Evolutionary conservation across 1,140 invertebrate genomes (phyloP).

Genomic region (Ruditapes philippinarum): DNA sequence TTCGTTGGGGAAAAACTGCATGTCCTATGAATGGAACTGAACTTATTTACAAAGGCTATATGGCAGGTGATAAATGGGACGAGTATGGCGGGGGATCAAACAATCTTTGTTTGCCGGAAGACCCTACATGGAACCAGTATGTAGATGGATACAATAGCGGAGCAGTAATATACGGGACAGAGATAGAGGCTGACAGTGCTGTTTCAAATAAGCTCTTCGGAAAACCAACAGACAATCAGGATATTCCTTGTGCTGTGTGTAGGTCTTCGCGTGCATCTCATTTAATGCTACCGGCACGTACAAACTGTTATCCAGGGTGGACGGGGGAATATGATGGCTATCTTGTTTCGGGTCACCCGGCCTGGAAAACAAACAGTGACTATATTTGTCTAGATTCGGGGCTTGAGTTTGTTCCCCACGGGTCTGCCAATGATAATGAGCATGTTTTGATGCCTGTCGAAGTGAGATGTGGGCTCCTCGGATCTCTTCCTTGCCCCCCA

Average conservation of each 20-base stretch:
- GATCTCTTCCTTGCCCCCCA: conserved; percentile 69
- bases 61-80: conserved; percentile 30
- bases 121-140: conserved; percentile 34
- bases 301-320: conserved; percentile 65
- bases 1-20: conserved; percentile 8
- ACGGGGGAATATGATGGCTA: conserved; percentile 69
- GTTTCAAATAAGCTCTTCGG: neutral
- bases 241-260: conserved; percentile 70
- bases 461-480: conserved; percentile 38
- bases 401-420: conserved; percentile 45
- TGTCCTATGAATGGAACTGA: conserved; percentile 21
- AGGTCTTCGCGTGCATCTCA: neutral
- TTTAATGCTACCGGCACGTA: conserved; percentile 66
- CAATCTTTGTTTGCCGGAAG: conserved; percentile 26
- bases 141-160: neutral
- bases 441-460: conserved; percentile 63
- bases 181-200: neutral
- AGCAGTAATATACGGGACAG: conserved; percentile 21
- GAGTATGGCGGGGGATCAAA: conserved; percentile 23
- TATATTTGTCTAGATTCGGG: conserved; percentile 70
- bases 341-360: conserved; percentile 54
- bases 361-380: neutral
- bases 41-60: conserved; percentile 30
- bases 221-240: conserved; percentile 11
- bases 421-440: neutral